Evolutionary conservation across 1,140 invertebrate genomes (phyloP).

Genomic region (Drosophila novamexicana): DNA sequence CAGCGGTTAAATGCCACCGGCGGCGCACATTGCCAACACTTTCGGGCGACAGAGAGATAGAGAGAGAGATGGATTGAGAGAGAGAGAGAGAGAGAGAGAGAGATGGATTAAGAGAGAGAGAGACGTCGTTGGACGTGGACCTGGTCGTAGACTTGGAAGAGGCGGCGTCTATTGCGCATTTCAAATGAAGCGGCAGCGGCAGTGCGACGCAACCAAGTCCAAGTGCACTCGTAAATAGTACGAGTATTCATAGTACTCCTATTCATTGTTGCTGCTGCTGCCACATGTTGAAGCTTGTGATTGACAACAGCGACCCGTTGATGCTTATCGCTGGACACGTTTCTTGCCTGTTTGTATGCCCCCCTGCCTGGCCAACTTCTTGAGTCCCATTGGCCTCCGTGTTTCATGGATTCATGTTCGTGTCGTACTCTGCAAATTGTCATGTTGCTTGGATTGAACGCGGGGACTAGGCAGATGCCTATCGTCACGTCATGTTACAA

Average conservation of each 20-base stretch:
- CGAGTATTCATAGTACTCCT: neutral
- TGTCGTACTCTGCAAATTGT: conserved; percentile 69
- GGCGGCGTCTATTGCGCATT: conserved; percentile 67
- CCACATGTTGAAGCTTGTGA: conserved; percentile 47
- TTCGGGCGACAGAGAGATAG: conserved; percentile 51
- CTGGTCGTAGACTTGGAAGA: conserved; percentile 15
- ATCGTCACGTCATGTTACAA: conserved; percentile 77
- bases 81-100: conserved; percentile 26
- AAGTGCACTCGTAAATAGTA: conserved; percentile 9
- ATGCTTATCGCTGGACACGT: conserved; percentile 72
- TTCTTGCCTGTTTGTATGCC: conserved; percentile 31
- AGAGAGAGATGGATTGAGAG: conserved; percentile 6
- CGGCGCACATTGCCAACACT: conserved; percentile 77
- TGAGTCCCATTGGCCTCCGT: conserved; percentile 43
- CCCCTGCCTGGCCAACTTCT: conserved; percentile 14
- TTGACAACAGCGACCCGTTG: conserved; percentile 68
- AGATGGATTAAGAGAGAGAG: conserved; percentile 4
- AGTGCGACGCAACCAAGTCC: conserved; percentile 7
- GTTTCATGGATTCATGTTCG: conserved; percentile 56
- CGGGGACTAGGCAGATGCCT: conserved; percentile 49
- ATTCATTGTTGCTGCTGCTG: conserved; percentile 1
- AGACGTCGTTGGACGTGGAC: conserved; percentile 1
- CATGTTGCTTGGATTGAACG: conserved; percentile 56
- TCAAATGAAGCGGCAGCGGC: conserved; percentile 32
- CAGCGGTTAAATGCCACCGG: conserved; percentile 84